phyloP scores from a whole-genome alignment of 1,140 invertebrate species.

The Frieseomelitta varia region DNA sequence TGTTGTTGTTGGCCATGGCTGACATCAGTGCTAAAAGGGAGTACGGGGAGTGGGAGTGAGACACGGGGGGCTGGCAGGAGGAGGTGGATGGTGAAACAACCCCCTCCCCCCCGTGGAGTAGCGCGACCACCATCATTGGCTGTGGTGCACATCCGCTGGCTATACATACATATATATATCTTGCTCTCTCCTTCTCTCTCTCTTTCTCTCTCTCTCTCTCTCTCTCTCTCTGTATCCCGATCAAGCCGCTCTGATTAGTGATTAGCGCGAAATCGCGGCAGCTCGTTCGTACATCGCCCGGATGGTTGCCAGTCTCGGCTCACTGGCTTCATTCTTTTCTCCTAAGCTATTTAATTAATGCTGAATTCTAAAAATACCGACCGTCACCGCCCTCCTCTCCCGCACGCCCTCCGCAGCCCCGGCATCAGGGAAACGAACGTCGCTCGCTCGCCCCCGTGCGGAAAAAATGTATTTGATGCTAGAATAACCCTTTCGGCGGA shows the following conservation, averaged over 20 bases:
- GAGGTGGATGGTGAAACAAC: constrained; percentile 18
- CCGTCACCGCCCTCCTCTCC: constrained; percentile 34
- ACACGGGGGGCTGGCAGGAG: neutral
- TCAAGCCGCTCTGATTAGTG: constrained; percentile 66
- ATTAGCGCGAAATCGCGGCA: constrained; percentile 69
- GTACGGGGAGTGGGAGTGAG: constrained; percentile 23
- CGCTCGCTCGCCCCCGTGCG: constrained; percentile 4
- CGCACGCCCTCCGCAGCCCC: neutral
- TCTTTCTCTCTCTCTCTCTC: constrained; percentile 25
- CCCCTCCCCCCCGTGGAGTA: neutral
- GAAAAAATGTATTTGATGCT: constrained; percentile 61
- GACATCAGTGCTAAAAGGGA: constrained; percentile 65
- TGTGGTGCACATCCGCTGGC: neutral
- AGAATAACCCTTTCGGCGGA: constrained; percentile 40
- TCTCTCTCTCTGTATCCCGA: constrained; percentile 47
- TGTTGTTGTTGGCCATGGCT: constrained; percentile 63
- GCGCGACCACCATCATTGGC: constrained; percentile 57
- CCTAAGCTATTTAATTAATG: constrained; percentile 70
- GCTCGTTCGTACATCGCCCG: constrained; percentile 67
- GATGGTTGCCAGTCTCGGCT: constrained; percentile 68
- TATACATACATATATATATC: constrained; percentile 11
- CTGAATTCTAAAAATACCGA: constrained; percentile 68
- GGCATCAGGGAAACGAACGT: constrained; percentile 51
- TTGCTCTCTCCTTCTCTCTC: constrained; percentile 5
- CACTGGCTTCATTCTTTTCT: constrained; percentile 68